A percentile compares a stretch with the other conserved stretches of the same genome.
These are phyloP conservation scores for Silurus meridionalis DNA, from an alignment of 2,113 vertebrate genomes.

Conservation along the genomic window DNA sequence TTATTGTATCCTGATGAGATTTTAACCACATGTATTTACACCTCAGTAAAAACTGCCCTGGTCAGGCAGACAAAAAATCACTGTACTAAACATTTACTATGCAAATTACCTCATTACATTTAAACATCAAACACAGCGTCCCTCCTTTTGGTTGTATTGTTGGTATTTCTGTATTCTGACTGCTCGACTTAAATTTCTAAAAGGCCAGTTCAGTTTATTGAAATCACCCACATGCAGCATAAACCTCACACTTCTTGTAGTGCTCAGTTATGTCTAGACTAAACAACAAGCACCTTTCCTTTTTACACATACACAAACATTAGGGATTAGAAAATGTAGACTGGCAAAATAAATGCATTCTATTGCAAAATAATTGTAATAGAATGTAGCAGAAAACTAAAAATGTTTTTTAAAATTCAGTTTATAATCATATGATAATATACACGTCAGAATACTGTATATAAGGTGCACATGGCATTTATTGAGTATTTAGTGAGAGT, in stretches of 20 bases:
- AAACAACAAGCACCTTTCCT: background rate
- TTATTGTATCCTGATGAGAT: background rate
- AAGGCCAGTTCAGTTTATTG: background rate
- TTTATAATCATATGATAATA: background rate
- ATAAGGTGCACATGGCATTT: background rate
- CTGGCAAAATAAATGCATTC: background rate
- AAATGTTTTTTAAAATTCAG: background rate
- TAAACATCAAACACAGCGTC: background rate
- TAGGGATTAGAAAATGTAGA: background rate
- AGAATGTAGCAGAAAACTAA: background rate
- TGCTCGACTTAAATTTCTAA: background rate
- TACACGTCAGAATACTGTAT: background rate
- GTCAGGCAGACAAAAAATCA: background rate
- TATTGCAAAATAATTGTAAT: background rate
- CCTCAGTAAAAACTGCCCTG: background rate
- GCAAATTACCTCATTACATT: background rate
- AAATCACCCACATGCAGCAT: background rate
- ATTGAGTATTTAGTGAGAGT: background rate
- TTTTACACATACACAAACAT: background rate
- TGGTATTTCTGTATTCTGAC: background rate
- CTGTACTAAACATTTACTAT: conserved; percentile 2
- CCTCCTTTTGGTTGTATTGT: background rate
- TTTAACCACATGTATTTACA: background rate
- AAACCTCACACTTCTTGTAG: background rate
- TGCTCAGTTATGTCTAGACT: background rate